Evolutionary conservation across 2,797 vertebrate species (phyloP).

Genomic region (Chaenodraco wilsoni): DNA sequence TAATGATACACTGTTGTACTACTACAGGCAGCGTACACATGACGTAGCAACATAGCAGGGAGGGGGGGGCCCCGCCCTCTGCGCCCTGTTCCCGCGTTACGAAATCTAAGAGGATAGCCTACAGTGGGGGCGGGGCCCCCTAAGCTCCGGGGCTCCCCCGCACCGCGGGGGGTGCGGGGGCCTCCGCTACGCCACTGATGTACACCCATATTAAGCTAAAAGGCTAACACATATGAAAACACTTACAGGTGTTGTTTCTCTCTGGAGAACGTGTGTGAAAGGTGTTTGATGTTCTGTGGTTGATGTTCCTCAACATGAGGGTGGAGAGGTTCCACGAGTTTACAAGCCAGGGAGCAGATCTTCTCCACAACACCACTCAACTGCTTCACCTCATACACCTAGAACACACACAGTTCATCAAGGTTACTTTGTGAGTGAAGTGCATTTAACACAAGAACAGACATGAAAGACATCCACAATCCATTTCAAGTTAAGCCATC

Average conservation of each 20-base stretch:
- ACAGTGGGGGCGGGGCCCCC: no score
- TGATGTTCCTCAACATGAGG: constrained; percentile 91
- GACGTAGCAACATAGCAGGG: no score
- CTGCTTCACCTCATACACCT: constrained; percentile 94
- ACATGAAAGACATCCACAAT: no score
- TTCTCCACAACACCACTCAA: constrained; percentile 89
- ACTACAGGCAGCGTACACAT: no score
- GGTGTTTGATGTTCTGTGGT: constrained; percentile 88
- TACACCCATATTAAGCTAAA: background rate
- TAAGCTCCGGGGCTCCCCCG: no score
- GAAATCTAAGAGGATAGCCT: no score
- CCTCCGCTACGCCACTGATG: no score
- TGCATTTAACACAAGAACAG: background rate
- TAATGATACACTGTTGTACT: no score
- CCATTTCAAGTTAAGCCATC: no score
- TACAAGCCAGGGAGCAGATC: constrained; percentile 89
- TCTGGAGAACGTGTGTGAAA: constrained; percentile 95
- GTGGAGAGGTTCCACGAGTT: constrained; percentile 91
- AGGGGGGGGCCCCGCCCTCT: no score
- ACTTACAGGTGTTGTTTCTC: constrained; percentile 97
- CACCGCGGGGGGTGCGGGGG: no score
- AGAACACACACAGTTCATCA: constrained; percentile 1
- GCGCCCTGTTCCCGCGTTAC: no score
- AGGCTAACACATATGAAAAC: background rate
- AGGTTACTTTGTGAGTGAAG: background rate